Base-by-base conservation (phyloP, 2,113 vertebrate genomes). In the Mesocricetus auratus region DNA sequence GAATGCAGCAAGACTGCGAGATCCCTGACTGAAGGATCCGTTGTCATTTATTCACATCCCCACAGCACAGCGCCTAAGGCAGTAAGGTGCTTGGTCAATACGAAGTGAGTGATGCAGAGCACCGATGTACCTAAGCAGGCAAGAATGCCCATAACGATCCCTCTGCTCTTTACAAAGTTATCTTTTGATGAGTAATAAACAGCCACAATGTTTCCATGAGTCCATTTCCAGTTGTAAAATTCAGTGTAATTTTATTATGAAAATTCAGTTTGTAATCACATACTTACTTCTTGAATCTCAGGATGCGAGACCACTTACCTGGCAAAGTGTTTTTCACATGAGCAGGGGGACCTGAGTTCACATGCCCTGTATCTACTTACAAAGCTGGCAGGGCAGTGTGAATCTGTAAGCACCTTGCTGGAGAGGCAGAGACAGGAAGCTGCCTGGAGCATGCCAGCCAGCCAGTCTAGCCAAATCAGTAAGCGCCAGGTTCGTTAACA, bases 161-260 rank as follows among this genome's bases (percentile, higher is more conserved):
- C 15, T 89, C 42, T 91, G 45, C 86, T 91, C 12, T 93, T 93
- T 89, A 92, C 5, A 60, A 94, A 94, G 58, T n/a, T 71, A 56
- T 58, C 13, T 90, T 96, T 93, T 95, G 78, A 86, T 82, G 21
- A 89, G 24, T 42, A 62, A 31, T 62, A 58, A 56, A 39, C 7
- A 24, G n/a, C 13, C n/a, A 62, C 29, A 42, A 29, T 62, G 39
- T 83, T 62, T 42, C 81, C 39, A 42, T 42, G 24, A 9, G n/a
- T n/a, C 15, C 0, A 42, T 83, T 42, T 62, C 42, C 24, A 62
- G 17, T 42, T 83, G 81, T 62, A 29, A 60, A 82, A 58, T 39
- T 82, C 81, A 62, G 13, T 60, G 9, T 31, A 62, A 17, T 42
- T 31, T 42, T 83, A 62, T 83, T 62, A 62, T 42, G 58, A 60